A percentile compares a stretch with the other conserved stretches of the same genome.
Evolutionary conservation across 1,140 invertebrate species (phyloP).

Genomic region (Eurosta solidaginis): DNA sequence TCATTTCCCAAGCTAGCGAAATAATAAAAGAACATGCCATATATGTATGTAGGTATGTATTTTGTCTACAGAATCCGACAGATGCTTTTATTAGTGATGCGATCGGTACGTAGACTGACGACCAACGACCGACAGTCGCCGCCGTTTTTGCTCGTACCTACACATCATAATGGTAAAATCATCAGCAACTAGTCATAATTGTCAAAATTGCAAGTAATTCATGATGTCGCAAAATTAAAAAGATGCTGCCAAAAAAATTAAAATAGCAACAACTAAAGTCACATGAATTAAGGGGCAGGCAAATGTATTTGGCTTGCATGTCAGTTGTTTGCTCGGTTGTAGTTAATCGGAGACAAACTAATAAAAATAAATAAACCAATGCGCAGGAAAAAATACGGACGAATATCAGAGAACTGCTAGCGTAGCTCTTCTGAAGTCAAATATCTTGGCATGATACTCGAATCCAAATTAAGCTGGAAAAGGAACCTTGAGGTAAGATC

Average conservation of each 20-base stretch:
- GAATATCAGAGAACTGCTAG: too few relatives aligned
- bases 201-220: constrained; percentile 25
- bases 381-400: background rate
- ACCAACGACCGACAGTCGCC: background rate
- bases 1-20: too few relatives aligned
- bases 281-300: background rate
- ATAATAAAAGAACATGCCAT: too few relatives aligned
- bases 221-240: constrained; percentile 3
- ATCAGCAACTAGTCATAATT: background rate
- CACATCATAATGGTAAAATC: too few relatives aligned
- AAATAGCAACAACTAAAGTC: background rate
- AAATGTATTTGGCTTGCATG: background rate
- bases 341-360: constrained; percentile 4
- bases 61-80: too few relatives aligned
- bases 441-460: too few relatives aligned
- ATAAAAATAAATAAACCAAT: background rate
- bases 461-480: too few relatives aligned
- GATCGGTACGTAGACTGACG: background rate
- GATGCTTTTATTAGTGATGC: too few relatives aligned
- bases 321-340: constrained; percentile 16
- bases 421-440: too few relatives aligned
- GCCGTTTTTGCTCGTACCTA: background rate
- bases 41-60: too few relatives aligned
- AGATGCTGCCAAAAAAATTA: constrained; percentile 16
- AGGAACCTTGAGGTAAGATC: too few relatives aligned